Base-by-base conservation (phyloP, 2,888 invertebrate species). In the Muschampia plurimacula region DNA sequence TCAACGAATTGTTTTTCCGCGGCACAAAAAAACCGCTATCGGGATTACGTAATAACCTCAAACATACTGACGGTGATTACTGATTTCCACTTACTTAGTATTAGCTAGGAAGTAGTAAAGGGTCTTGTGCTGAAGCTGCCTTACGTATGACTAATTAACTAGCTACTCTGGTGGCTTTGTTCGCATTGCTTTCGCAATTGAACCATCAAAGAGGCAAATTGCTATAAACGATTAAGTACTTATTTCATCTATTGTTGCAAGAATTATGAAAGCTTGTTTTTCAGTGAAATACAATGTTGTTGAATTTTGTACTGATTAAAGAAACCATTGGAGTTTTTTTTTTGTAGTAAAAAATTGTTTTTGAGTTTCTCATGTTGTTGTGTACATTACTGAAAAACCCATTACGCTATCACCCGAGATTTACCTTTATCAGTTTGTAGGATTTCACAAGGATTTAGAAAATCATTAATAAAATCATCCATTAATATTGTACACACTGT, bases 11-110 rank as follows among this genome's bases (percentile, higher is more conserved):
- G 75, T 77, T 77, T 77, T 77, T 75, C 66, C 71, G 74, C 67
- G 41, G 70, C 71, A 72, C 73, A 73, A 76, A 76, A 71, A 75
- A 74, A 65, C 74, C 74, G 65, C 63, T 73, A 74, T 71, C 75
- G 73, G 65, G 69, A 74, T 77, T 74, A 75, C 75, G 74, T 77
- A 77, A 77, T 73, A 65, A 69, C 67, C 75, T 70, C 55, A 73
- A 76, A 75, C 72, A 60, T 57, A 32, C 55, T 44, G 65, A 52
- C 55, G 8, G 69, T 36, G 44, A 64, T 70, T 70, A 64, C 46
- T 32, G 39, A 39, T 63, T 69, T 55, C 15, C 36, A 13, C 12
- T 36, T 62, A 39, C 36, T 62, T 1, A 62, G 39, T 62, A 62
- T 15, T 39, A 55, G 22, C 22, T 9, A 55, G 4, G 15, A 55